Base-by-base conservation (phyloP, 2,888 invertebrate species). In the Linnaemya vulpina region DNA sequence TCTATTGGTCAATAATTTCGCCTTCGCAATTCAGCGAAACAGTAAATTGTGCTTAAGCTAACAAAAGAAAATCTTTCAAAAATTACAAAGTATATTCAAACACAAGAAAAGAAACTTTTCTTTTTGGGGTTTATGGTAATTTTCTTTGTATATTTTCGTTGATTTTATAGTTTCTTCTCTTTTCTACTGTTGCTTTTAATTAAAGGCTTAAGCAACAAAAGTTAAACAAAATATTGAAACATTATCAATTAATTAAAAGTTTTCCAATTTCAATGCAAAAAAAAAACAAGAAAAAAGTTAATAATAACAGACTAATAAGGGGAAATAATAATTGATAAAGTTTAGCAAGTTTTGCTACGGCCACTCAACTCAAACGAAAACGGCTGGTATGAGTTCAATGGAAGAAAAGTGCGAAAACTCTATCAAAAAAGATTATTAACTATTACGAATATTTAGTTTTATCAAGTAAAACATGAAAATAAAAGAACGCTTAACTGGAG, bases 171-270 rank as follows among this genome's bases (percentile, higher is more conserved):
- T 22, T 43, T 40, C 40, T n/a, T 22, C 38, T 17, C 15, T 38
- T n/a, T 43, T 17, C 8, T 62, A 10, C 15, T 63, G 43, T n/a
- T n/a, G 49, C 53, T 49, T 63, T 62, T 70, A 70, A 70, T 78
- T 62, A 78, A 71, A 78, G 38, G 65, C 53, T 53, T 63, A 67
- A 73, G 5, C 40, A 63, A 63, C 25, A 43, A 75, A 63, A 75
- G 79, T 73, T 73, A 73, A 80, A 73, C 65, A 73, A 73, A 80
- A 80, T 73, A 80, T 73, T 80, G 65, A 80, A 60, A 73, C 65
- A 73, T 80, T 73, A 73, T 80, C 73, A 80, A 73, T 80, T 80
- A 73, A 80, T 80, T 73, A 80, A 73, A 80, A 53, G 22, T 73
- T 67, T 71, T 70, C 30, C 63, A 55, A 30, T 43, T 74, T 51